Evolutionary conservation across 2,113 vertebrate genomes (phyloP).

Genomic region (Cisticola juncidis): DNA sequence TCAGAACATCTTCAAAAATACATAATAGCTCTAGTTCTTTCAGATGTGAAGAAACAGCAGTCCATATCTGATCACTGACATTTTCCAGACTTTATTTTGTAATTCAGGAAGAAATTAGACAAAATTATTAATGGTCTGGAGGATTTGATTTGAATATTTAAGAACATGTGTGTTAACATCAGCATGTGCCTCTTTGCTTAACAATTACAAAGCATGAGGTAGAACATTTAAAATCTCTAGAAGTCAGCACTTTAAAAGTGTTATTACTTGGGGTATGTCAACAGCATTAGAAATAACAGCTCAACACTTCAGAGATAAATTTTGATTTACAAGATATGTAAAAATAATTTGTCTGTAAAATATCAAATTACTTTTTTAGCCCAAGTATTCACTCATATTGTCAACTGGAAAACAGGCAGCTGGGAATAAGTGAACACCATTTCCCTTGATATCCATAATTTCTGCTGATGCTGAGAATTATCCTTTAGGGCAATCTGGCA

Average conservation of each 20-base stretch:
- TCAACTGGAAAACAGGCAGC: not conserved
- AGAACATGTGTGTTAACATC: not conserved
- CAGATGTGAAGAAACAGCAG: not conserved
- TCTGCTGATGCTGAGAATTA: not conserved
- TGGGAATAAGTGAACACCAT: not conserved
- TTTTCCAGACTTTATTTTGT: not conserved
- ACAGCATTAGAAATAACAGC: not conserved
- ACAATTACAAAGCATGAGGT: not conserved
- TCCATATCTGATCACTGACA: not conserved
- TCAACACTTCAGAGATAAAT: not conserved
- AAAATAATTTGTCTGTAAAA: not conserved
- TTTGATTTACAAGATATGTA: not conserved
- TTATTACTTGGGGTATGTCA: not conserved
- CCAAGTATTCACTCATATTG: not conserved
- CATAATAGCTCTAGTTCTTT: not conserved
- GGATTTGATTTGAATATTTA: not conserved
- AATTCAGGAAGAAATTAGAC: not conserved
- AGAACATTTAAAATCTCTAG: not conserved
- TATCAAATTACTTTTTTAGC: not conserved
- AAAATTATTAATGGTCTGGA: not conserved
- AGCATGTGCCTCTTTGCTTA: not conserved
- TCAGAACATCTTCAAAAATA: not conserved
- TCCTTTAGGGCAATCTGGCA: not conserved
- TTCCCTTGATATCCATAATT: not conserved
- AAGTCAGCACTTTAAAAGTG: not conserved